Conservation (phyloP, 2,797 vertebrate species). For the Poecilia picta region DNA sequence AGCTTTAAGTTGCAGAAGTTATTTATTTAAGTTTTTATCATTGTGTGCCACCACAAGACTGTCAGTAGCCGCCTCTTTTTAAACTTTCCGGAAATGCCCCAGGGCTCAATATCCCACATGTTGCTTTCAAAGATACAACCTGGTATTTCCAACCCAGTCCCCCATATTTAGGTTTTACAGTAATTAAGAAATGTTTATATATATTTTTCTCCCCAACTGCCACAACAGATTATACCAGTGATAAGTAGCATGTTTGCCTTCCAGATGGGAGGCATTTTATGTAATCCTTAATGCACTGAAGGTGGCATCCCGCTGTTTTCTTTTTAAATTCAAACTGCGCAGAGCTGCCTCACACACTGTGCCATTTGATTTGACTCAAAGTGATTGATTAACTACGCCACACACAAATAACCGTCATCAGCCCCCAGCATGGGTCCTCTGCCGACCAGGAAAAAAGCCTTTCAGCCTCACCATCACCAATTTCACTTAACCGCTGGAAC, state of each 20-base stretch:
- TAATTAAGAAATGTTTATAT: neutral
- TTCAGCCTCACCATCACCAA: constrained; percentile 23
- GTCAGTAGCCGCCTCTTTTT: neutral
- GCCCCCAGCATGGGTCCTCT: constrained; percentile 32
- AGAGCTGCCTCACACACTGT: constrained; percentile 16
- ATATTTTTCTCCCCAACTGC: no score
- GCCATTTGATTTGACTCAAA: constrained; percentile 29
- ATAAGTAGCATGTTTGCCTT: neutral
- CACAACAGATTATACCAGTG: neutral
- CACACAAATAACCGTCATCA: constrained; percentile 25
- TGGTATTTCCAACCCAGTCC: no score
- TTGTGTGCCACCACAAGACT: neutral
- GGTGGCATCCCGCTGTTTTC: constrained; percentile 6
- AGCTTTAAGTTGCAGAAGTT: neutral
- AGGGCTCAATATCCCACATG: neutral
- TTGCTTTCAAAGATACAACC: neutral
- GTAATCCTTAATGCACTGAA: neutral
- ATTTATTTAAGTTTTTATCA: neutral
- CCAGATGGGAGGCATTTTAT: neutral
- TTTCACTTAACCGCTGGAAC: constrained; percentile 32
- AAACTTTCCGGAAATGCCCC: neutral
- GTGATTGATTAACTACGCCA: constrained; percentile 24
- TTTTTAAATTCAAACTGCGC: constrained; percentile 39
- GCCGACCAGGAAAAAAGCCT: constrained; percentile 22
- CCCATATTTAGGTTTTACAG: neutral